Base-by-base conservation (phyloP, 1,140 invertebrate species). In the Callitettix versicolor region DNA sequence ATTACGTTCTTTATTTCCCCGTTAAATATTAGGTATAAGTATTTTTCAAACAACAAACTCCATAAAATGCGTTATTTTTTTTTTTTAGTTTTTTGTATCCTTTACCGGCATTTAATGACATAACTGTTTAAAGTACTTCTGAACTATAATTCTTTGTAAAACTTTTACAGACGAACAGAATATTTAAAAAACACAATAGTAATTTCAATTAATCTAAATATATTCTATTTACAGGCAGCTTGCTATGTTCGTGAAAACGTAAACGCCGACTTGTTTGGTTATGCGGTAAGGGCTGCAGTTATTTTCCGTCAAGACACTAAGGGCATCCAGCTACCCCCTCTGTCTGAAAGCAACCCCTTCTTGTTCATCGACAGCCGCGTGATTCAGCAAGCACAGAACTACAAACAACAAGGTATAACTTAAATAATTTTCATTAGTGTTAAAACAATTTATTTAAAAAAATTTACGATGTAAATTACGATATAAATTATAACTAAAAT, bases 311-410 rank as follows among this genome's bases (percentile, higher is more conserved):
- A 69, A 2, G 82, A 84, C 59, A 79, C 76, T 63, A 73, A 74
- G 43, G 74, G 72, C 20, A 68, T 85, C 17, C 67, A 75, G 4
- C 63, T 84, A 3, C 83, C 83, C 1, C 75, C 80, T 24, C 73
- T 80, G 7, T 83, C 83, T 59, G 83, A 86, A 69, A 72, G 83
- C 15, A 76, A 78, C 54, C 83, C 84, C 22, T 75, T 79, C 65
- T 75, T 72, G 63, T 79, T 79, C 72, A 77, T 83, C 58, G 2
- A 47, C n/a, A 18, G 33, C 21, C 12, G n/a, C 9, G 49, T 34
- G 12, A 6, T 52, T 20, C 49, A 40, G 17, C 49, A 52, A 20
- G 36, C 36, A 3, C 36, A 52, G 33, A 26, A 52, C 49, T 11
- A 36, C 30, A 38, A 52, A 14, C 36, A 52, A 14, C 33, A 52